These are phyloP conservation scores for Bergia puertoricense DNA, from an alignment of 92 coral and sea anemone genomes.

Conservation along the genomic window DNA sequence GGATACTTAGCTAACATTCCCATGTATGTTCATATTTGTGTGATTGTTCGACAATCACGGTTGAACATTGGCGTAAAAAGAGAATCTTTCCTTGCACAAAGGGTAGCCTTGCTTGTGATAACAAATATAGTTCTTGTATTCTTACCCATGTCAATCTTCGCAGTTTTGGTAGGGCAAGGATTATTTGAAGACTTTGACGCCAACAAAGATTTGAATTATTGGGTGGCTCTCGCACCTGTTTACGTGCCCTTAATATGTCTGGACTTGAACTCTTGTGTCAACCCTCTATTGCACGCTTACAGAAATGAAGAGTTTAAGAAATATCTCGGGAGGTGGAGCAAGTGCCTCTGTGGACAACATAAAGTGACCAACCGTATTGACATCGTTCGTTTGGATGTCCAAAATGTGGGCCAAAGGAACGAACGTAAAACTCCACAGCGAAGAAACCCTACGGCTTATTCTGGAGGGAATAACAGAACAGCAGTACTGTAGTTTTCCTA, in stretches of 20 bases:
- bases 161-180: not conserved
- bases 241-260: slow-evolving; percentile 2
- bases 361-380: not conserved
- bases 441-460: not conserved
- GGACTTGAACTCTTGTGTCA: slow-evolving; percentile 13
- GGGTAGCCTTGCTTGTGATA: slow-evolving; percentile 9
- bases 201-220: not conserved
- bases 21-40: slow-evolving; percentile 5
- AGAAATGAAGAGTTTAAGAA: slow-evolving; percentile 26
- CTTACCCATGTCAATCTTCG: not conserved
- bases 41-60: slow-evolving; percentile 1
- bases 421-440: not conserved
- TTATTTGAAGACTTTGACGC: not conserved
- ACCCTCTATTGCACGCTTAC: slow-evolving; percentile 25
- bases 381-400: not conserved
- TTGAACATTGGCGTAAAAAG: slow-evolving; percentile 13
- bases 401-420: not conserved
- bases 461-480: not conserved
- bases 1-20: slow-evolving; percentile 16
- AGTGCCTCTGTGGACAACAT: not conserved
- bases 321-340: not conserved
- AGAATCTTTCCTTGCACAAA: slow-evolving; percentile 10
- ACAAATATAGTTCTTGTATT: not conserved
- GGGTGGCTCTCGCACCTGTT: not conserved
- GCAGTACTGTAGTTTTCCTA: not conserved